Conservation (phyloP, 2,888 invertebrate species). For the Heliconius cydno region DNA sequence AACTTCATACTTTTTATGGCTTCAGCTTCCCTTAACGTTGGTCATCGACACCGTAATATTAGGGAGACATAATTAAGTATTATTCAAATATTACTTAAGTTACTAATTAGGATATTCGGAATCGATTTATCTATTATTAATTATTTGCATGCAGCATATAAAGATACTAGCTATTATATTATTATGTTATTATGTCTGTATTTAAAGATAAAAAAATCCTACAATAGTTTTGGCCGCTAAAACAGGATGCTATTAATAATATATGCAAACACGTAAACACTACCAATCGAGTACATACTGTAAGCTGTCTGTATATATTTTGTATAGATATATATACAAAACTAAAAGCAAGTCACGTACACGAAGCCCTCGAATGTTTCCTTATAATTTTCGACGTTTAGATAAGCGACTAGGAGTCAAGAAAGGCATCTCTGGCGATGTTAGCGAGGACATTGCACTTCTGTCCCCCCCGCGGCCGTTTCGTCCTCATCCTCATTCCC, state of each 20-base stretch:
- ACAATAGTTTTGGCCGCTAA: not conserved
- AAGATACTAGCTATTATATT: not conserved
- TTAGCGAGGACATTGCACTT: constrained; percentile 83
- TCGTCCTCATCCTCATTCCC: constrained; percentile 71
- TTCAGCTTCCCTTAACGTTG: constrained; percentile 76
- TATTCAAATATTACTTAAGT: constrained; percentile 53
- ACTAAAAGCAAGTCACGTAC: constrained; percentile 46
- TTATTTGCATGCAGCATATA: not conserved
- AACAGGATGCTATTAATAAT: not conserved
- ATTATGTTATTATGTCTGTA: no score
- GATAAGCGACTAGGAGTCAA: constrained; percentile 61
- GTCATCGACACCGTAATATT: constrained; percentile 74
- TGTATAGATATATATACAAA: not conserved
- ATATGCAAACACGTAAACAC: constrained; percentile 36
- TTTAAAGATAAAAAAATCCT: not conserved
- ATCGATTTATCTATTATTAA: not conserved
- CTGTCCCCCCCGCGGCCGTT: constrained; percentile 61
- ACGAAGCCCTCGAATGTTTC: constrained; percentile 55
- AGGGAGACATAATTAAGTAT: constrained; percentile 52
- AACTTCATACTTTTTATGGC: constrained; percentile 67
- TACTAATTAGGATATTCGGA: constrained; percentile 33
- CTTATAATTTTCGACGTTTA: constrained; percentile 65
- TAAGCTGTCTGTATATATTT: not conserved
- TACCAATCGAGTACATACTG: constrained; percentile 21
- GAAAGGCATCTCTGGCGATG: constrained; percentile 74